A percentile compares a stretch with the other conserved stretches of the same genome.
phyloP scores from a whole-genome alignment of 2,797 vertebrate genomes.

The Xenops minutus region DNA sequence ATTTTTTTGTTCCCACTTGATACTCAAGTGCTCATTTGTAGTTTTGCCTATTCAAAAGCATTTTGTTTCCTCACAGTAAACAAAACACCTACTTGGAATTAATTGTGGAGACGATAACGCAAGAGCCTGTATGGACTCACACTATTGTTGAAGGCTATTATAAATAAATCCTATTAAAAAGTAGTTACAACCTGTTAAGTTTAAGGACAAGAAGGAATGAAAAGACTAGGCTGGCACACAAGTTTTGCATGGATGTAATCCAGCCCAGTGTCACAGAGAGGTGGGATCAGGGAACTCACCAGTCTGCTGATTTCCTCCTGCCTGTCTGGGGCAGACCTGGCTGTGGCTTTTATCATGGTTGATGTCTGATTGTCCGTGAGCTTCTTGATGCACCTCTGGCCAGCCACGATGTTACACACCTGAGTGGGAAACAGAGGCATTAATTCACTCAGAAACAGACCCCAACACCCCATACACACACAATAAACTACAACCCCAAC shows the following conservation, averaged over 20 bases:
- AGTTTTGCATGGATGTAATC: background rate
- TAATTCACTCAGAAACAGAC: background rate
- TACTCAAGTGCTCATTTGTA: background rate
- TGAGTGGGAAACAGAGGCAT: slow-evolving; percentile 47
- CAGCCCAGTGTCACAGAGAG: background rate
- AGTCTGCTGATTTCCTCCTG: slow-evolving; percentile 97
- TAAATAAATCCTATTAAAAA: background rate
- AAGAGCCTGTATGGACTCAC: background rate
- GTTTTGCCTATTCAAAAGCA: background rate
- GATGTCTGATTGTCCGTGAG: slow-evolving; percentile 99
- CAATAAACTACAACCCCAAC: rapidly evolving
- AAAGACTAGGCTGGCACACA: background rate
- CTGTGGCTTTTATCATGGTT: slow-evolving; percentile 99
- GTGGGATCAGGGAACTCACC: slow-evolving; percentile 79
- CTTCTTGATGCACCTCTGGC: slow-evolving; percentile 98
- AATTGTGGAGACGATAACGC: background rate
- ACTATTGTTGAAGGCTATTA: background rate
- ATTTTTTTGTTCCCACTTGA: background rate
- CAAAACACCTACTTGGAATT: background rate
- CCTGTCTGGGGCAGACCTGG: slow-evolving; percentile 93
- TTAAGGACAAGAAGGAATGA: background rate
- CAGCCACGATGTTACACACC: slow-evolving; percentile 99
- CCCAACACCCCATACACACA: rapidly evolving
- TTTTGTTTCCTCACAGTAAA: background rate
- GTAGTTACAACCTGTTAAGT: background rate